These are phyloP conservation scores for Micoletzkya japonica DNA, from an alignment of 2,888 invertebrate species.

Conservation along the genomic window DNA sequence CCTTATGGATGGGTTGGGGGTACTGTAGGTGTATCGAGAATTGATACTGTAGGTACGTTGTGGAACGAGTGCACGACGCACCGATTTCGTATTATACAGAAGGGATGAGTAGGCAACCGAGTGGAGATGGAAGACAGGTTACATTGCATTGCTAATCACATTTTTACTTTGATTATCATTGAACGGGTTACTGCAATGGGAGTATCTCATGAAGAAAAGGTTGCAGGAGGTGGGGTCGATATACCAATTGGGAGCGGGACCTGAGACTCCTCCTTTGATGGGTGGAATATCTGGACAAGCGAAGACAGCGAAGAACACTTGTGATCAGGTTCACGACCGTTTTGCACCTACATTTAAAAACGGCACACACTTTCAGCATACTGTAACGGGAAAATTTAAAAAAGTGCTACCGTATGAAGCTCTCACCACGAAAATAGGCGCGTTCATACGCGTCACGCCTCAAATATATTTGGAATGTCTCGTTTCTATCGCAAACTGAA, in stretches of 20 bases:
- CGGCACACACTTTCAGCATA: too few relatives aligned
- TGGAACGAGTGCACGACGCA: constrained; percentile 17
- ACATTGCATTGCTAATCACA: neutral
- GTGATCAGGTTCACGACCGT: too few relatives aligned
- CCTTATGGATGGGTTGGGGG: neutral
- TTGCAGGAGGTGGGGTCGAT: constrained; percentile 17
- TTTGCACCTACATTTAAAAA: too few relatives aligned
- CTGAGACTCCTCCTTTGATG: constrained; percentile 34
- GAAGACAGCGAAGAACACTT: too few relatives aligned
- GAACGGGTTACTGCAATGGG: neutral
- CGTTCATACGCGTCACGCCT: too few relatives aligned
- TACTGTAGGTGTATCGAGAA: neutral
- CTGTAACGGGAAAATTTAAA: too few relatives aligned
- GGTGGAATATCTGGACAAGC: constrained; percentile 25
- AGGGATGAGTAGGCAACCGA: constrained; percentile 32
- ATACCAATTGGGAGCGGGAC: constrained; percentile 33
- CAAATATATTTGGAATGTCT: too few relatives aligned
- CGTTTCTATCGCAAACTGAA: too few relatives aligned
- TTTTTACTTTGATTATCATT: neutral
- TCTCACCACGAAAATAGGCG: too few relatives aligned
- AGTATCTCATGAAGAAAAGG: neutral
- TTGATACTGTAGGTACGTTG: constrained; percentile 8
- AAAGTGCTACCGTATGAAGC: too few relatives aligned
- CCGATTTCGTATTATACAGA: constrained; percentile 14
- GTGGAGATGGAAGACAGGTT: constrained; percentile 39